Evolutionary conservation across 2,888 invertebrate species (phyloP).

Genomic region (Ischnura elegans): DNA sequence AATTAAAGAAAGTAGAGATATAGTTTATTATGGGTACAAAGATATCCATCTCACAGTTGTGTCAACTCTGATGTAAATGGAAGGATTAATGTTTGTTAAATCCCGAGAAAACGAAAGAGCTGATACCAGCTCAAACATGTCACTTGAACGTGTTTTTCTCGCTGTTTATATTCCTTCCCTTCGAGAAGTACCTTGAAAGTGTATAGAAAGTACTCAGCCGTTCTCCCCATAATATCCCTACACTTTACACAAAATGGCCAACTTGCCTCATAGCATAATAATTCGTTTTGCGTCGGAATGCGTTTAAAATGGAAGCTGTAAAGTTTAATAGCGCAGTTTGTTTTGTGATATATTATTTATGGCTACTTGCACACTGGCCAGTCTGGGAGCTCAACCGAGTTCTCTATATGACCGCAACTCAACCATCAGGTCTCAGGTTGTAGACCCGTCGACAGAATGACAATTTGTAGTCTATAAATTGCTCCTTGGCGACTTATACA

Average conservation of each 20-base stretch:
- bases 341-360: slow-evolving; percentile 41
- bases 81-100: too few relatives aligned
- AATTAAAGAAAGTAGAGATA: too few relatives aligned
- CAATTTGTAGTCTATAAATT: slow-evolving; percentile 66
- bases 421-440: slow-evolving; percentile 59
- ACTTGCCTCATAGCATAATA: not conserved
- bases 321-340: slow-evolving; percentile 6
- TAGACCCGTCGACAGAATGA: slow-evolving; percentile 56
- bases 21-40: too few relatives aligned
- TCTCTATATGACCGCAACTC: slow-evolving; percentile 42
- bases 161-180: too few relatives aligned
- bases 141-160: too few relatives aligned
- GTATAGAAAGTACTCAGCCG: not conserved
- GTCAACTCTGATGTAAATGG: too few relatives aligned
- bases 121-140: too few relatives aligned
- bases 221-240: not conserved
- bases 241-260: not conserved
- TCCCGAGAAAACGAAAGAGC: too few relatives aligned
- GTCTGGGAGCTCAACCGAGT: slow-evolving; percentile 22
- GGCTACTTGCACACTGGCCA: slow-evolving; percentile 1
- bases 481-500: slow-evolving; percentile 52
- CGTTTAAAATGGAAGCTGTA: slow-evolving; percentile 22
- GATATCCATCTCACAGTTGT: too few relatives aligned
- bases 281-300: slow-evolving; percentile 25
- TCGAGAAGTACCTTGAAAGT: too few relatives aligned